Evolutionary conservation across 1,140 invertebrate species (phyloP).

Genomic region (Amyelois transitella): DNA sequence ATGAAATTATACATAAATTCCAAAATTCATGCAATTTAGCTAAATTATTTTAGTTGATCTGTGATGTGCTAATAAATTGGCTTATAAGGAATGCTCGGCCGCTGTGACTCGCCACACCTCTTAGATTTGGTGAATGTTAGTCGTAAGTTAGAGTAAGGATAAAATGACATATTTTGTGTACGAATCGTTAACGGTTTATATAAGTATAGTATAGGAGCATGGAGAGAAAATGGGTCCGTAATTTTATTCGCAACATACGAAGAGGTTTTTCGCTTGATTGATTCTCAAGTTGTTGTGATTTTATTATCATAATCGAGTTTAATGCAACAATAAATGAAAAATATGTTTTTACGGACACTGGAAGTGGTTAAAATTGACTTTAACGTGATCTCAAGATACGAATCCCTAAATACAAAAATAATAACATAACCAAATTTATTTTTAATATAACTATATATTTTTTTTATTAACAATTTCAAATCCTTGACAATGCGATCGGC

Average conservation of each 20-base stretch:
- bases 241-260: background rate
- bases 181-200: constrained; percentile 33
- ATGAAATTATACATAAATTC: background rate
- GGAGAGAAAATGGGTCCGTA: constrained; percentile 8
- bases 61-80: constrained; percentile 60
- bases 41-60: constrained; percentile 51
- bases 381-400: too few relatives aligned
- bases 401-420: too few relatives aligned
- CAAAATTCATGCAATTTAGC: constrained; percentile 31
- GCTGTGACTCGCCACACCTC: constrained; percentile 4
- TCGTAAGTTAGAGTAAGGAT: constrained; percentile 29
- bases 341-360: too few relatives aligned
- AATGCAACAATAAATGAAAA: too few relatives aligned
- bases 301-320: too few relatives aligned
- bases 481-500: too few relatives aligned
- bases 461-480: too few relatives aligned
- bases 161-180: constrained; percentile 71
- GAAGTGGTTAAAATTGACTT: too few relatives aligned
- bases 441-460: too few relatives aligned
- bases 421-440: too few relatives aligned
- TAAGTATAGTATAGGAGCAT: constrained; percentile 10
- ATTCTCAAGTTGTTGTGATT: background rate
- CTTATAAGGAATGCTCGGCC: constrained; percentile 25
- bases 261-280: constrained; percentile 20
- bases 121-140: constrained; percentile 15